phyloP scores from a whole-genome alignment of 2,888 invertebrate genomes.

The Scaptodrosophila latifasciaeformis region DNA sequence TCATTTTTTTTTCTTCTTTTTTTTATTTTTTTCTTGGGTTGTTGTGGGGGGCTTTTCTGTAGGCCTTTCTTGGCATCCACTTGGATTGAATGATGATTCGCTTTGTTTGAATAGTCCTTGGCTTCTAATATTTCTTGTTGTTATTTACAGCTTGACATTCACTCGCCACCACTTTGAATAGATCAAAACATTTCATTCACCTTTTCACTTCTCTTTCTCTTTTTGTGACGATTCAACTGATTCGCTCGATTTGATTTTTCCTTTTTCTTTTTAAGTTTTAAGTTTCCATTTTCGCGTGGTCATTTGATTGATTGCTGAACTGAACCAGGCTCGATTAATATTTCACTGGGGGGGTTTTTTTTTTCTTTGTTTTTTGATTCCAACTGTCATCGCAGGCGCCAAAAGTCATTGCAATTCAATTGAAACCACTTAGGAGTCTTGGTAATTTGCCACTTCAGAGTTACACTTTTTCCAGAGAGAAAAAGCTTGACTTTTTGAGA shows the following conservation, averaged over 20 bases:
- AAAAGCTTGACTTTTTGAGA: too few species aligned
- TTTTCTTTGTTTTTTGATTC: too few species aligned
- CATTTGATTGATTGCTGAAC: slow-evolving; percentile 54
- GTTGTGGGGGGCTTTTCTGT: slow-evolving; percentile 17
- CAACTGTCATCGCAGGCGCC: too few species aligned
- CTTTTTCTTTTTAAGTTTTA: neutral
- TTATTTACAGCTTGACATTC: slow-evolving; percentile 33
- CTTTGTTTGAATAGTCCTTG: slow-evolving; percentile 25
- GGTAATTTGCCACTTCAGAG: too few species aligned
- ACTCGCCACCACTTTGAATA: too few species aligned
- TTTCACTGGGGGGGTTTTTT: too few species aligned
- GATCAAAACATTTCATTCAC: too few species aligned
- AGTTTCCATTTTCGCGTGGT: slow-evolving; percentile 2
- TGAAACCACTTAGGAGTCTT: too few species aligned
- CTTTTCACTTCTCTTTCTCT: slow-evolving; percentile 2
- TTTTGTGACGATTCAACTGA: slow-evolving; percentile 17
- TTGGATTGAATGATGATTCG: slow-evolving; percentile 15
- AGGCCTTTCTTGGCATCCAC: slow-evolving; percentile 7
- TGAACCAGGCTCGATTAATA: too few species aligned
- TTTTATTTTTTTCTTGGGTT: slow-evolving; percentile 8
- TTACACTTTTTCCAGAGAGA: too few species aligned
- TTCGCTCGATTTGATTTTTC: slow-evolving; percentile 59
- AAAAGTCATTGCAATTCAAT: too few species aligned
- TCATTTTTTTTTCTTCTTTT: slow-evolving; percentile 24
- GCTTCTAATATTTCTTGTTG: slow-evolving; percentile 12